A percentile compares a stretch with the other conserved stretches of the same genome.
These are phyloP conservation scores for Caenorhabditis sp. DNA, from an alignment of 2,888 invertebrate species.

Conservation along the genomic window DNA sequence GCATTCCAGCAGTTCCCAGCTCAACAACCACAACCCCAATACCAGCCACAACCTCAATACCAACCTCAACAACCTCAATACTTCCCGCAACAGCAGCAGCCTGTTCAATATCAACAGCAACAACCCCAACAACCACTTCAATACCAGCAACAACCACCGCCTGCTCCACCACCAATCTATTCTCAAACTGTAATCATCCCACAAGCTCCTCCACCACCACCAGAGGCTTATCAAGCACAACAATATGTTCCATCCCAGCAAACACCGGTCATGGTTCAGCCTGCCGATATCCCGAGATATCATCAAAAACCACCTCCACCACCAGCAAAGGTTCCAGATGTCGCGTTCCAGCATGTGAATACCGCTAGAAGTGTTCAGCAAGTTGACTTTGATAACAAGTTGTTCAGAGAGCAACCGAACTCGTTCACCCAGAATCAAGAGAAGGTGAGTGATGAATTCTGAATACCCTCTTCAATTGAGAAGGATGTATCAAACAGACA, in stretches of 20 bases:
- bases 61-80: slow-evolving; percentile 58
- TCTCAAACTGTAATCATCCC: slow-evolving; percentile 65
- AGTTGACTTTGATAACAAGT: slow-evolving; percentile 56
- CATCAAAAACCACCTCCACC: slow-evolving; percentile 49
- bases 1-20: slow-evolving; percentile 44
- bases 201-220: slow-evolving; percentile 64
- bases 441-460: slow-evolving; percentile 43
- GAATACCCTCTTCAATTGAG: too few relatives aligned
- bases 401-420: slow-evolving; percentile 65
- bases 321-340: slow-evolving; percentile 31
- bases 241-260: slow-evolving; percentile 55
- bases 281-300: slow-evolving; percentile 60
- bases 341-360: slow-evolving; percentile 46
- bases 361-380: slow-evolving; percentile 53
- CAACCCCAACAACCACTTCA: slow-evolving; percentile 46
- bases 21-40: slow-evolving; percentile 55
- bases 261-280: slow-evolving; percentile 51
- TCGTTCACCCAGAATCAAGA: slow-evolving; percentile 56
- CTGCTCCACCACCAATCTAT: slow-evolving; percentile 57
- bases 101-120: slow-evolving; percentile 47
- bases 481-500: too few relatives aligned
- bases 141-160: slow-evolving; percentile 58
- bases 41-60: slow-evolving; percentile 56
- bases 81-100: slow-evolving; percentile 56
- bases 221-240: slow-evolving; percentile 62